Evolutionary conservation across 2,113 vertebrate genomes (phyloP).

Genomic region (Tyto alba): DNA sequence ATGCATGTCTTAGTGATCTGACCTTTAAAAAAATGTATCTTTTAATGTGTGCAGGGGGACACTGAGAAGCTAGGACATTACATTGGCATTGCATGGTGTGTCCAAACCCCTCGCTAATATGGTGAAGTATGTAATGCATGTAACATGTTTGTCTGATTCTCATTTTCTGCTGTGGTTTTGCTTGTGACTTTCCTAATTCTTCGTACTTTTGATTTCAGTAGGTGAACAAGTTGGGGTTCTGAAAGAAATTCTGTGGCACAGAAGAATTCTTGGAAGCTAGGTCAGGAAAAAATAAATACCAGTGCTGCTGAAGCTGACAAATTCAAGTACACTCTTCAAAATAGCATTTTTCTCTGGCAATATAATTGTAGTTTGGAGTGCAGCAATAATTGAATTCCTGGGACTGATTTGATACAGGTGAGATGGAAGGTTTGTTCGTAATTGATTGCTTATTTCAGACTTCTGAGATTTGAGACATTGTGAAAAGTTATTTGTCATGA

Average conservation of each 20-base stretch:
- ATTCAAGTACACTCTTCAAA: background rate
- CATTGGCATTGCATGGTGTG: constrained; percentile 10
- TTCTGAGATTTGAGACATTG: background rate
- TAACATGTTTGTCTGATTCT: background rate
- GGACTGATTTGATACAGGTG: constrained; percentile 10
- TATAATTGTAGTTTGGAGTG: background rate
- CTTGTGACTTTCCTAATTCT: background rate
- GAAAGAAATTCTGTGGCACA: background rate
- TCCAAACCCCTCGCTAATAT: background rate
- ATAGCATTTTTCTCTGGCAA: background rate
- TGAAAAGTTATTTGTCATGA: background rate
- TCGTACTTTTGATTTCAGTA: constrained; percentile 8
- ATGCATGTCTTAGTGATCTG: background rate
- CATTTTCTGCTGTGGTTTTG: background rate
- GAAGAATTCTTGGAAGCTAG: background rate
- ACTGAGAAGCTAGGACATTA: background rate
- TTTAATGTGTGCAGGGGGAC: constrained; percentile 10
- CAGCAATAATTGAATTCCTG: background rate
- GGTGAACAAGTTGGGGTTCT: background rate
- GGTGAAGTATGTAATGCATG: background rate
- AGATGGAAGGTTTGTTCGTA: background rate
- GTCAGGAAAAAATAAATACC: background rate
- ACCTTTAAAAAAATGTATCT: background rate
- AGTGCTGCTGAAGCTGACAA: background rate
- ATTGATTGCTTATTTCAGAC: background rate